A percentile compares a stretch with the other conserved stretches of the same genome.
Evolutionary conservation across 1,140 invertebrate genomes (phyloP).

Genomic region (Drosophila hydei): DNA sequence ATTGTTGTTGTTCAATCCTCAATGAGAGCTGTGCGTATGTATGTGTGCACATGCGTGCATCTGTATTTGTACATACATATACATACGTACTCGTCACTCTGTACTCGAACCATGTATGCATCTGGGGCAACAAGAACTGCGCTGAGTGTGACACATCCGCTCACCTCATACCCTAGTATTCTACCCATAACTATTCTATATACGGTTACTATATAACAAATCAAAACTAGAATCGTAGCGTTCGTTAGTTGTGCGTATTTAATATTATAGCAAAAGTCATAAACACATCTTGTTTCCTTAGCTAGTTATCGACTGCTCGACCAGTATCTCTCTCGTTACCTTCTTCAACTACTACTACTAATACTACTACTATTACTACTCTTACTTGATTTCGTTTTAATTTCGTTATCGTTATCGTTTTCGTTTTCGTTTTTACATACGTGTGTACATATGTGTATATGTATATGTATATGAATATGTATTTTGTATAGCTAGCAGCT

Average conservation of each 20-base stretch:
- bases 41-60: conserved; percentile 4
- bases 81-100: conserved; percentile 2
- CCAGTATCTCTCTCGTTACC: conserved; percentile 1
- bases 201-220: not conserved
- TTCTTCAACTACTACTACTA: not conserved
- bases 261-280: conserved; percentile 1
- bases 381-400: not conserved
- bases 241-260: conserved; percentile 1
- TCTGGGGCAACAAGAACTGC: conserved; percentile 32
- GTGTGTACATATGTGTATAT: conserved; percentile 20
- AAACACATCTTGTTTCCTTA: not conserved
- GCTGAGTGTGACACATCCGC: conserved; percentile 40
- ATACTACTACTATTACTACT: too few species aligned
- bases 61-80: conserved; percentile 2
- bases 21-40: conserved; percentile 44
- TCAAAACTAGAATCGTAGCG: conserved; percentile 3
- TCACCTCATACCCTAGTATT: conserved; percentile 26
- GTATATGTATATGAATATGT: conserved; percentile 12
- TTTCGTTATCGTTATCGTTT: too few species aligned
- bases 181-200: not conserved
- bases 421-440: conserved; percentile 5
- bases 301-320: conserved; percentile 2
- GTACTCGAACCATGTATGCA: conserved; percentile 18
- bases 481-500: conserved; percentile 7
- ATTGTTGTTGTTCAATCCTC: conserved; percentile 69